A percentile compares a stretch with the other conserved stretches of the same genome.
phyloP scores from a whole-genome alignment of 2,797 vertebrate species.

The Cuniculus paca region DNA sequence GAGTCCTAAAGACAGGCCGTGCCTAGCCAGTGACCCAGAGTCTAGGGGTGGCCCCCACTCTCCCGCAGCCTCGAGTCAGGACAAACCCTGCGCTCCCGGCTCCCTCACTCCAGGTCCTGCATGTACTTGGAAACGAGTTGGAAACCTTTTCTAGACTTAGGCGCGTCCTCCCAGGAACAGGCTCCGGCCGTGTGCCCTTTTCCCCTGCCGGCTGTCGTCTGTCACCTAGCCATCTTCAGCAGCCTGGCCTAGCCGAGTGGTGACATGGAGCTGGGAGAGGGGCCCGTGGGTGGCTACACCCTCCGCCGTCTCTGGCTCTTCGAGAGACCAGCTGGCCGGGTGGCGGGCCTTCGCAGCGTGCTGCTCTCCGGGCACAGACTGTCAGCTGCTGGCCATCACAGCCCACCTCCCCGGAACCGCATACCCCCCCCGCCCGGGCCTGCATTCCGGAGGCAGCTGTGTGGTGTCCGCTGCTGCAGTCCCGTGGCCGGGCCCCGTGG shows the following conservation, averaged over 20 bases:
- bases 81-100: background rate
- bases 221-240: background rate
- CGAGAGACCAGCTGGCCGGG: background rate
- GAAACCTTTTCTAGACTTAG: background rate
- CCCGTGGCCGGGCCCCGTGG: no score
- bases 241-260: accelerated
- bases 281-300: background rate
- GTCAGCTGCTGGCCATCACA: background rate
- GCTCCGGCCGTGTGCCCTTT: accelerated
- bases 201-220: accelerated
- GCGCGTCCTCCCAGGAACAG: background rate
- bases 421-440: no score
- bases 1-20: background rate
- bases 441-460: no score
- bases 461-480: background rate
- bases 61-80: background rate
- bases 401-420: background rate
- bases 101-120: background rate
- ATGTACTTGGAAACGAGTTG: background rate
- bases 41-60: background rate
- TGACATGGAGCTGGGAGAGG: background rate
- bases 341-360: background rate
- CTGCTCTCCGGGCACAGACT: background rate
- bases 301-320: no score
- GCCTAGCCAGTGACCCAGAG: background rate